A percentile compares a stretch with the other conserved stretches of the same genome.
Conservation (phyloP, 2,797 vertebrate species). For the Setipinna tenuifilis region DNA sequence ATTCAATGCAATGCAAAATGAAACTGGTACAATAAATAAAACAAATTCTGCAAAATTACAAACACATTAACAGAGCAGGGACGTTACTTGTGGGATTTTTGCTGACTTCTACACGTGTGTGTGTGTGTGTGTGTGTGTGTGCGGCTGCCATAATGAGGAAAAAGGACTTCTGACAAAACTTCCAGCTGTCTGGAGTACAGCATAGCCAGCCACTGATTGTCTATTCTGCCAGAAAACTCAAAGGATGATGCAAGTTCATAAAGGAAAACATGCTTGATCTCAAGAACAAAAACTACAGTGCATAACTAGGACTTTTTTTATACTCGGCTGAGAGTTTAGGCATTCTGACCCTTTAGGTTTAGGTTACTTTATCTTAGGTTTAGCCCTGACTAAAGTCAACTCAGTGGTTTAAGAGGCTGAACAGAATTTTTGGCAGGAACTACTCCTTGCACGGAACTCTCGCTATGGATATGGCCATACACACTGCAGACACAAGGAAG, state of each 20-base stretch:
- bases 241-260: neutral
- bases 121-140: slow-evolving; percentile 4
- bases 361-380: no score
- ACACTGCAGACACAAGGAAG: neutral
- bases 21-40: slow-evolving; percentile 54
- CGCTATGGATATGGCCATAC: neutral
- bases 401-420: neutral
- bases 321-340: neutral
- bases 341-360: neutral
- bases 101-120: slow-evolving; percentile 32
- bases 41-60: slow-evolving; percentile 49
- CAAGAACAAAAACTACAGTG: neutral
- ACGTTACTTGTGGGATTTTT: slow-evolving; percentile 46
- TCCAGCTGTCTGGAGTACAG: neutral
- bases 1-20: slow-evolving; percentile 12
- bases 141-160: neutral
- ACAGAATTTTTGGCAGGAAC: neutral
- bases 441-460: neutral
- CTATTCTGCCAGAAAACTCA: neutral
- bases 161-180: neutral
- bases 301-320: neutral
- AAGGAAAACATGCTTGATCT: neutral
- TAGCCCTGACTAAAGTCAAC: neutral
- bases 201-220: neutral
- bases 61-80: slow-evolving; percentile 34